phyloP scores from a whole-genome alignment of 2,113 vertebrate genomes.

The Chloropsis hardwickii region DNA sequence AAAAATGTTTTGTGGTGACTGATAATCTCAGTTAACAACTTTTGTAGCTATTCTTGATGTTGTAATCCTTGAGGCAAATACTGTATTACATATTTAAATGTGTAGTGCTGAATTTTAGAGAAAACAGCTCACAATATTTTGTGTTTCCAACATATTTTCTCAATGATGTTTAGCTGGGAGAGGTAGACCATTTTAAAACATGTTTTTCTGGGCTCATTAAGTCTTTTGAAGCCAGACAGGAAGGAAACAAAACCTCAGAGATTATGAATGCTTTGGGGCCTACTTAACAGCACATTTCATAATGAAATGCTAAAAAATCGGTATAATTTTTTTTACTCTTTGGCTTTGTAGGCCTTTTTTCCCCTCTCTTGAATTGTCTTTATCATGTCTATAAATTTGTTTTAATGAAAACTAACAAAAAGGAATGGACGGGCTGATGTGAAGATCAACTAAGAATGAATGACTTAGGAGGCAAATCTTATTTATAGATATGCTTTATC shows the following conservation, averaged over 20 bases:
- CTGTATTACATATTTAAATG: neutral
- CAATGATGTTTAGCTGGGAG: neutral
- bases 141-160: neutral
- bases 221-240: neutral
- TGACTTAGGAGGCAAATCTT: neutral
- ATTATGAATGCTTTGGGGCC: neutral
- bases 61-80: neutral
- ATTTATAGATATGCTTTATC: neutral
- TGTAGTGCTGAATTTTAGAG: neutral
- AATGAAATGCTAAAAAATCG: neutral
- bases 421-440: neutral
- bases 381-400: neutral
- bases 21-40: neutral
- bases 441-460: neutral
- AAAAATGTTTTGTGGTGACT: accelerated
- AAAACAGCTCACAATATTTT: neutral
- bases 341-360: neutral
- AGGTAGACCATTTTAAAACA: neutral
- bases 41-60: neutral
- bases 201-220: neutral
- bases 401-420: neutral
- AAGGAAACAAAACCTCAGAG: neutral
- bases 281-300: neutral
- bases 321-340: neutral
- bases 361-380: neutral